Evolutionary conservation across 2,797 vertebrate species (phyloP).

Genomic region (Zalophus californianus): DNA sequence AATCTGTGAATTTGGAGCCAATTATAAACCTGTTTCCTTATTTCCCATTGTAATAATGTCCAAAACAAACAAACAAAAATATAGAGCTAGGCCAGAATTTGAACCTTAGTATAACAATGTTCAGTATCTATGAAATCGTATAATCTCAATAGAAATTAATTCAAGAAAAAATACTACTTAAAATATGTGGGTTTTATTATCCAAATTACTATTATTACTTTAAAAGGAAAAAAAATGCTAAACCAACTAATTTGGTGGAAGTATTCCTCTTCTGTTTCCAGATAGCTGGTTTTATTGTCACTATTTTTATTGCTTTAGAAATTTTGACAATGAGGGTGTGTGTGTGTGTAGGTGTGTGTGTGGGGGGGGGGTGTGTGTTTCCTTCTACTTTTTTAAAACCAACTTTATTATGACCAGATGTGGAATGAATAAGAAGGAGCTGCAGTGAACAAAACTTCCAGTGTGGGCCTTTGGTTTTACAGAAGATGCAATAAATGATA

Average conservation of each 20-base stretch:
- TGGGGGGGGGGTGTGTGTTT: neutral
- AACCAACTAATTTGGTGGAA: neutral
- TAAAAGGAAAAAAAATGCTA: neutral
- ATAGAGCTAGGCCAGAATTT: neutral
- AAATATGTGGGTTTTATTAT: neutral
- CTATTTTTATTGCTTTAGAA: neutral
- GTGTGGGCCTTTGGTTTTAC: neutral
- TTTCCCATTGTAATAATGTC: neutral
- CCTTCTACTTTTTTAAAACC: neutral
- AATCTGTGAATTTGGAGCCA: neutral
- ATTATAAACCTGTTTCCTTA: neutral
- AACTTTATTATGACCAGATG: neutral
- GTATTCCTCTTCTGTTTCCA: neutral
- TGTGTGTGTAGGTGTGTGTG: neutral
- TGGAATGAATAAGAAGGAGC: neutral
- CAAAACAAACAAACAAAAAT: neutral
- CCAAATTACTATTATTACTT: neutral
- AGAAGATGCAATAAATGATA: neutral
- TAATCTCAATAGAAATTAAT: neutral
- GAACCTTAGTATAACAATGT: neutral
- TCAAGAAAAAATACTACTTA: neutral
- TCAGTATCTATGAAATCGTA: neutral
- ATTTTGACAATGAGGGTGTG: neutral
- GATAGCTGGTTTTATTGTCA: neutral
- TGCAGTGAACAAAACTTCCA: neutral